phyloP scores from a whole-genome alignment of 1,140 invertebrate genomes.

The Drosophila auraria region DNA sequence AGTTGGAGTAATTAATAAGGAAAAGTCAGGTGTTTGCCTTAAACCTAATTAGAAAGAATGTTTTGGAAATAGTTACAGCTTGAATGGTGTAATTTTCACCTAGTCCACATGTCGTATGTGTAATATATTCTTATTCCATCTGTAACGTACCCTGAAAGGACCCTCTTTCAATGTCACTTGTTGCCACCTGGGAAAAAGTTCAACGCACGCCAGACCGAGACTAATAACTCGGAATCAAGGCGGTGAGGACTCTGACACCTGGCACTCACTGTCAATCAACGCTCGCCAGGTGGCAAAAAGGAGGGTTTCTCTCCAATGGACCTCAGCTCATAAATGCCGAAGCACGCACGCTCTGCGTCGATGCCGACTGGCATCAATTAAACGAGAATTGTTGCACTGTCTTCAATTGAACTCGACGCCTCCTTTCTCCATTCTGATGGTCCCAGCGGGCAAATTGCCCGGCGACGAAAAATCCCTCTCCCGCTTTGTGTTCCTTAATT shows the following conservation, averaged over 20 bases:
- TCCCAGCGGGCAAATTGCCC: too few species aligned
- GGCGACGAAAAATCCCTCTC: too few species aligned
- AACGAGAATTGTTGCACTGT: conserved; percentile 74
- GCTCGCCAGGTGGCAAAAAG: conserved; percentile 27
- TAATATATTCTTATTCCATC: neutral
- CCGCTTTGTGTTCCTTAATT: neutral
- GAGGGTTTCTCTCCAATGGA: conserved; percentile 49
- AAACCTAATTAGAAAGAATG: neutral
- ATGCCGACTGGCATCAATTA: conserved; percentile 73
- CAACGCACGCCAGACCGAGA: neutral
- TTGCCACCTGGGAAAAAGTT: conserved; percentile 27
- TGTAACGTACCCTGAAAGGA: neutral
- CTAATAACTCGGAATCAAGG: conserved; percentile 19
- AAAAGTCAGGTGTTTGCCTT: neutral
- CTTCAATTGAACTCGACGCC: conserved; percentile 56
- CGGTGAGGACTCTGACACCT: conserved; percentile 8
- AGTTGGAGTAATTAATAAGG: neutral
- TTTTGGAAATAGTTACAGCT: neutral
- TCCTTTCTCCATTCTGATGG: too few species aligned
- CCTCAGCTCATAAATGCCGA: conserved; percentile 56
- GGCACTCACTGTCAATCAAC: conserved; percentile 64
- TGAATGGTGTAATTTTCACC: accelerated
- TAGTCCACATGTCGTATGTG: neutral
- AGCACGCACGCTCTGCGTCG: conserved; percentile 47
- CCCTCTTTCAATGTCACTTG: neutral